phyloP scores from a whole-genome alignment of 2,888 invertebrate genomes.

The Mythimna albipuncta region DNA sequence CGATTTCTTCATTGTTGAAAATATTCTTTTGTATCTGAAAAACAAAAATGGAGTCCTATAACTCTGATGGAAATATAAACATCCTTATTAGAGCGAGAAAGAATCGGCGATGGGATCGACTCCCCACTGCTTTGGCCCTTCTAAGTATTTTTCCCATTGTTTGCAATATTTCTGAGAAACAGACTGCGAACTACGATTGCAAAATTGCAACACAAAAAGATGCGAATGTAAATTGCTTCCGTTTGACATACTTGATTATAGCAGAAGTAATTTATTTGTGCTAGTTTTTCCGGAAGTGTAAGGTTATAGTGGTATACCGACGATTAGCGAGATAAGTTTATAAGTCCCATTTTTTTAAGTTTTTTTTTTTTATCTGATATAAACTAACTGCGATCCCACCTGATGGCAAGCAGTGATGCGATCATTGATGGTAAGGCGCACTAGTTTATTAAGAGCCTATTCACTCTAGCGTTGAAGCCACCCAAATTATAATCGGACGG shows the following conservation, averaged over 20 bases:
- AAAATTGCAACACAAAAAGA: background rate
- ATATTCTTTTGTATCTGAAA: conserved; percentile 81
- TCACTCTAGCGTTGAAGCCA: too few species aligned
- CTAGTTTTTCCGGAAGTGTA: too few species aligned
- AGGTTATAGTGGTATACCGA: too few species aligned
- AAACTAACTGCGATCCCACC: too few species aligned
- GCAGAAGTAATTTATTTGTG: background rate
- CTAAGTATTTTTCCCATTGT: background rate
- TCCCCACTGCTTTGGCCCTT: background rate
- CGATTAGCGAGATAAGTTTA: too few species aligned
- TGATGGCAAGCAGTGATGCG: too few species aligned
- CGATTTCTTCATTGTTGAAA: conserved; percentile 68
- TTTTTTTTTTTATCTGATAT: too few species aligned
- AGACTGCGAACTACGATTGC: background rate
- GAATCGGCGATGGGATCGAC: background rate
- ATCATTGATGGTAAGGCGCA: too few species aligned
- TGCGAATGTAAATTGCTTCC: background rate
- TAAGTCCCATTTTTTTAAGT: background rate
- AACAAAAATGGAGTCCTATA: conserved; percentile 1
- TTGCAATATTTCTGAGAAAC: background rate
- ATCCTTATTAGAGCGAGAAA: background rate
- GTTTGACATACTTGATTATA: background rate
- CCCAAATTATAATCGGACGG: too few species aligned
- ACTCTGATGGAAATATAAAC: background rate
- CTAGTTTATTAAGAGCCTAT: too few species aligned